Percentiles rank a stretch among this genome's conserved stretches.
Conservation (phyloP, 1,140 invertebrate species). For the Drosophila quadrilineata region DNA sequence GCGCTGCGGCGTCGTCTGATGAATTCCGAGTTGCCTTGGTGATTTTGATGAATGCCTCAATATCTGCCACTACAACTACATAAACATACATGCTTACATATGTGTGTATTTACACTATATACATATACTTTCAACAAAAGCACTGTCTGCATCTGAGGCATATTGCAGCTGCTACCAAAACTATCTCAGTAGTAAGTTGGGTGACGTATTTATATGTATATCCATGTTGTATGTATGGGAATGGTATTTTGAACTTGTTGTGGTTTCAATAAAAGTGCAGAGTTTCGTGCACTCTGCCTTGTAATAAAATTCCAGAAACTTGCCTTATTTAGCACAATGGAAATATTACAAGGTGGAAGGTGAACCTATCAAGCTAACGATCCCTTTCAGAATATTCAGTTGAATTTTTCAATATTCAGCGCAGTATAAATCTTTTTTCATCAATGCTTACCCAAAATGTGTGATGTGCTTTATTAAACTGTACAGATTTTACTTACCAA, state of each 20-base stretch:
- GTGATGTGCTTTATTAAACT: no score
- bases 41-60: constrained; percentile 74
- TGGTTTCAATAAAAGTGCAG: constrained; percentile 56
- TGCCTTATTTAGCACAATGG: no score
- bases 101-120: constrained; percentile 2
- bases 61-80: constrained; percentile 14
- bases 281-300: constrained; percentile 26
- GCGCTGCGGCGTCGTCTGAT: constrained; percentile 46
- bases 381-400: no score
- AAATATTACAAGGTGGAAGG: no score
- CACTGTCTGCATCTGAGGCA: constrained; percentile 34
- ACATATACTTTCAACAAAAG: constrained; percentile 39
- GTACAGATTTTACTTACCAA: no score
- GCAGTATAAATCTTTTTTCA: no score
- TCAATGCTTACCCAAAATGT: no score
- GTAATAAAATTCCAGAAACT: constrained; percentile 27
- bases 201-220: constrained; percentile 6
- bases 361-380: no score
- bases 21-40: constrained; percentile 67
- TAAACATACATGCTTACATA: constrained; percentile 7
- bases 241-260: constrained; percentile 62
- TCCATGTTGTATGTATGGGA: constrained; percentile 15
- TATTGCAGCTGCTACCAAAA: constrained; percentile 46
- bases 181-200: constrained; percentile 15
- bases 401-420: no score